Conservation (phyloP, 1,140 invertebrate genomes). For the Dreissena polymorpha region DNA sequence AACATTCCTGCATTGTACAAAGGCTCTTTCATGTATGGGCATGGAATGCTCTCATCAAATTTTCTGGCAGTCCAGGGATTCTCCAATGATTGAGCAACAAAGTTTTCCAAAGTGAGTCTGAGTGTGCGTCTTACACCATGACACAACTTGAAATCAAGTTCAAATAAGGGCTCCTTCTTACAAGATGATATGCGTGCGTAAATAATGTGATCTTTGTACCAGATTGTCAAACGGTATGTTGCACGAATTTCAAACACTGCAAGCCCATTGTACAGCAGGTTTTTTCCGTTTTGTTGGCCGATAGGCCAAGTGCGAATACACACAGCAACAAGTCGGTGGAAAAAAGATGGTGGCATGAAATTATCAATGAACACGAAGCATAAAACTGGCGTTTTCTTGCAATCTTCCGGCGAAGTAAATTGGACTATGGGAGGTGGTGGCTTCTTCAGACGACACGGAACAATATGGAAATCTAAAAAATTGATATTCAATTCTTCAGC, state of each 20-base stretch:
- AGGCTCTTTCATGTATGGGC: background rate
- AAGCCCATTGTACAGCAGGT: slow-evolving; percentile 20
- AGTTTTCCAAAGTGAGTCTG: background rate
- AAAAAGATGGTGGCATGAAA: slow-evolving; percentile 40
- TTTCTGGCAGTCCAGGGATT: background rate
- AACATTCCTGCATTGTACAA: background rate
- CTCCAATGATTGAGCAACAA: background rate
- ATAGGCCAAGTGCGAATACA: slow-evolving; percentile 17
- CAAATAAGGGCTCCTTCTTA: background rate
- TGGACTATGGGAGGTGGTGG: background rate
- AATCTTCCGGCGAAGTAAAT: background rate
- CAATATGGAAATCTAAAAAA: slow-evolving; percentile 6
- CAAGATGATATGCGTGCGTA: slow-evolving; percentile 22
- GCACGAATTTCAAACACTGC: background rate
- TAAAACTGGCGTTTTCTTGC: slow-evolving; percentile 1
- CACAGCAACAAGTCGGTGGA: slow-evolving; percentile 18
- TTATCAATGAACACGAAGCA: slow-evolving; percentile 3
- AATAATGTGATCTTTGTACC: slow-evolving; percentile 35
- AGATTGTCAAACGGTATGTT: slow-evolving; percentile 8
- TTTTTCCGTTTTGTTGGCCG: background rate
- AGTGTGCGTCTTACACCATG: background rate
- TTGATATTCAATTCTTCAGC: too few relatives aligned
- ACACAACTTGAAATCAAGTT: background rate
- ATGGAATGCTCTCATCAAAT: slow-evolving; percentile 41
- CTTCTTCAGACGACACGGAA: background rate